These are phyloP conservation scores for Heteropelma amictum DNA, from an alignment of 2,888 invertebrate genomes.

Conservation along the genomic window DNA sequence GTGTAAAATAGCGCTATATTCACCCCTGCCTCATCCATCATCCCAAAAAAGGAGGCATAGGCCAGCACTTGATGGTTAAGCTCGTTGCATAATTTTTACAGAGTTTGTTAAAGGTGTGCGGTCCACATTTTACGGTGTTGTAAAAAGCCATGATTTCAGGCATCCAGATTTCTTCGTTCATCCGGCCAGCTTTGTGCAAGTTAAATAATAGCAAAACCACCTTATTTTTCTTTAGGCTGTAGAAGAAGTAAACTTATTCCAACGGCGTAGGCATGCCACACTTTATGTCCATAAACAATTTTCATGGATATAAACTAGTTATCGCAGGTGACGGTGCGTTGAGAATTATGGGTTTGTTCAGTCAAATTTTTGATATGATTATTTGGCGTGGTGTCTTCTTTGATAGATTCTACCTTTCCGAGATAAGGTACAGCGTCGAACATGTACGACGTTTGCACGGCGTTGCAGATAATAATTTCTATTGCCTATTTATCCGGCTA, in stretches of 20 bases:
- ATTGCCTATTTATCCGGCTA: constrained; percentile 68
- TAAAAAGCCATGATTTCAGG: constrained; percentile 26
- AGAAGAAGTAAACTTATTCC: constrained; percentile 67
- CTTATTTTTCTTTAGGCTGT: constrained; percentile 51
- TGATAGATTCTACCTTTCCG: constrained; percentile 54
- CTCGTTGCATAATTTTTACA: constrained; percentile 12
- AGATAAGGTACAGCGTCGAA: constrained; percentile 68
- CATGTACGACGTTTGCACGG: constrained; percentile 69
- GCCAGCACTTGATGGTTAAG: constrained; percentile 8
- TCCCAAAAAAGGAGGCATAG: constrained; percentile 15
- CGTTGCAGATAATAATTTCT: constrained; percentile 69
- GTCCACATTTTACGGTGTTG: background rate
- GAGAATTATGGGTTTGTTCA: constrained; percentile 26
- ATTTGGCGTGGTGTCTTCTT: constrained; percentile 12
- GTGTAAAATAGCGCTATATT: constrained; percentile 13
- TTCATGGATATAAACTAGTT: constrained; percentile 45
- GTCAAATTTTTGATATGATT: constrained; percentile 42
- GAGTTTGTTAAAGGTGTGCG: constrained; percentile 9
- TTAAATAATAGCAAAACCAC: constrained; percentile 43
- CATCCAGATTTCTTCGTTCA: constrained; percentile 7
- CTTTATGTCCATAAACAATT: constrained; percentile 29
- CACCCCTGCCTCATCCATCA: constrained; percentile 21
- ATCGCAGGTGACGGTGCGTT: constrained; percentile 28
- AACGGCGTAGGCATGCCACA: constrained; percentile 60
- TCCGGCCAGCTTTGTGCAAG: constrained; percentile 27